phyloP scores from a whole-genome alignment of 2,797 vertebrate genomes.

The Amblyopsis hoosieri region DNA sequence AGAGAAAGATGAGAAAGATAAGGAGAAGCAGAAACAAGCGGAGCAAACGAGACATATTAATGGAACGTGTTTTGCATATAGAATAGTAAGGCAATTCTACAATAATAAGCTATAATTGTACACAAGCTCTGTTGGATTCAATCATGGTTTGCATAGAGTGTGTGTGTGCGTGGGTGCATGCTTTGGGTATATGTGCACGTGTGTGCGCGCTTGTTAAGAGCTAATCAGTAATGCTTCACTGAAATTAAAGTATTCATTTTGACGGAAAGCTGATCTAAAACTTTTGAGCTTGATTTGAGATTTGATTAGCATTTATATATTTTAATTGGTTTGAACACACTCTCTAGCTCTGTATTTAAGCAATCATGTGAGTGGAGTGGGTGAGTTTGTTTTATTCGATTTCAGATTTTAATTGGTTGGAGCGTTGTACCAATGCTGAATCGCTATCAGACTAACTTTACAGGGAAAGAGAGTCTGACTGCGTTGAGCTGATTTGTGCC shows the following conservation, averaged over 20 bases:
- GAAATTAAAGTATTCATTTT: constrained; percentile 1
- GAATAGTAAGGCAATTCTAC: constrained; percentile 15
- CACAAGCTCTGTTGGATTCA: constrained; percentile 23
- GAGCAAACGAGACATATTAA: too few relatives aligned
- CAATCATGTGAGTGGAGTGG: too few relatives aligned
- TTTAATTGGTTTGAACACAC: constrained; percentile 1
- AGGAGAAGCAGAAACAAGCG: too few relatives aligned
- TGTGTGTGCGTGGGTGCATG: neutral
- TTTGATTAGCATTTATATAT: constrained; percentile 5
- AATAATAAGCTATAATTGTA: constrained; percentile 34
- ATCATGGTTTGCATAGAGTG: neutral
- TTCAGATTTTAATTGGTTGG: too few relatives aligned
- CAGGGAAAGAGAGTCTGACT: too few relatives aligned
- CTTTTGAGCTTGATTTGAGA: constrained; percentile 8
- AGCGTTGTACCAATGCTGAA: too few relatives aligned
- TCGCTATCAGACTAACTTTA: too few relatives aligned
- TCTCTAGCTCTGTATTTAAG: too few relatives aligned
- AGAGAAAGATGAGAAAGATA: too few relatives aligned
- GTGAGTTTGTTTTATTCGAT: too few relatives aligned
- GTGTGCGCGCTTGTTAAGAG: constrained; percentile 14
- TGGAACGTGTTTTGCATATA: constrained; percentile 12
- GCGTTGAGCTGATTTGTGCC: too few relatives aligned
- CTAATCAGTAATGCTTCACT: neutral
- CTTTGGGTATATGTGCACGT: constrained; percentile 2
- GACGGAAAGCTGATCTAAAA: constrained; percentile 4